Percentiles rank a stretch among this genome's conserved stretches.
These are phyloP conservation scores for Nemurella pictetii DNA, from an alignment of 2,888 invertebrate species.

Conservation along the genomic window DNA sequence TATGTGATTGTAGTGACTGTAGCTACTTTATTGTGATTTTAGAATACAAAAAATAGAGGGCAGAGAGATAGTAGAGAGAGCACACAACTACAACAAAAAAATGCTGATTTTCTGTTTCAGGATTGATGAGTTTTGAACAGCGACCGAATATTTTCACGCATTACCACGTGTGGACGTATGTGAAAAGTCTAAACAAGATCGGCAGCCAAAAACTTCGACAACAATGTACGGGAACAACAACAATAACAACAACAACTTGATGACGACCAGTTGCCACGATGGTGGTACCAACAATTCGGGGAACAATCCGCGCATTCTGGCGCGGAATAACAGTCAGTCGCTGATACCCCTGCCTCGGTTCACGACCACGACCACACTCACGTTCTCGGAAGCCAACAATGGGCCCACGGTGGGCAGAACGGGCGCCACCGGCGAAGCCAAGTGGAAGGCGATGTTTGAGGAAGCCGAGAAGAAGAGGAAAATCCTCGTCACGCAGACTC, in stretches of 20 bases:
- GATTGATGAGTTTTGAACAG: neutral
- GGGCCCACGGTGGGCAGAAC: neutral
- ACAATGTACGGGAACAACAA: conserved; percentile 22
- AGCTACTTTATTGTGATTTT: too few relatives aligned
- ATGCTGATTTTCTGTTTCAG: neutral
- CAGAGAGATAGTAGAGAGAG: too few relatives aligned
- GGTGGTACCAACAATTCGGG: neutral
- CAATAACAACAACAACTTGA: neutral
- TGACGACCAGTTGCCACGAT: conserved; percentile 6
- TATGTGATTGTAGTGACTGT: too few relatives aligned
- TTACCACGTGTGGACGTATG: neutral
- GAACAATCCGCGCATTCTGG: neutral
- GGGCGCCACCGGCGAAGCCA: conserved; percentile 43
- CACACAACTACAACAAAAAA: neutral
- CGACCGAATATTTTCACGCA: neutral
- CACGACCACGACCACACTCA: conserved; percentile 24
- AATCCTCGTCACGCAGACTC: conserved; percentile 65
- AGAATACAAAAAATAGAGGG: too few relatives aligned
- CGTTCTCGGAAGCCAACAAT: neutral
- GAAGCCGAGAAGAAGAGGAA: conserved; percentile 72
- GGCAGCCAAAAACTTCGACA: neutral
- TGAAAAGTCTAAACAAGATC: neutral
- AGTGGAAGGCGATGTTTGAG: conserved; percentile 72
- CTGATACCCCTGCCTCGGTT: conserved; percentile 24
- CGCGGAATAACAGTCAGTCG: conserved; percentile 17